Conservation (phyloP, 2,797 vertebrate genomes). For the Hafferia zeledoni region DNA sequence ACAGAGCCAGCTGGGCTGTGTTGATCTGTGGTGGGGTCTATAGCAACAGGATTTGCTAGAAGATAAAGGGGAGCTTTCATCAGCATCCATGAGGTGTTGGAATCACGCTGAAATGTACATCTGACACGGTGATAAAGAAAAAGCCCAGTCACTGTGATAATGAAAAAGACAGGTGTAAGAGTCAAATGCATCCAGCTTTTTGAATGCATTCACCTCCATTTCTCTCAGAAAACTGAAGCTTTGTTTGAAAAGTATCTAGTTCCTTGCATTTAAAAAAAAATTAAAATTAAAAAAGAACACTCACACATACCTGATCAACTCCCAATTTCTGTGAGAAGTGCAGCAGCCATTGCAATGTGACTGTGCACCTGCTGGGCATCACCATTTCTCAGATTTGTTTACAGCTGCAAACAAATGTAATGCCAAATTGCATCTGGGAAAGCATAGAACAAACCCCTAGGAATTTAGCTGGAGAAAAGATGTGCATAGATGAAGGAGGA, state of each 20-base stretch:
- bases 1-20: background rate
- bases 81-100: background rate
- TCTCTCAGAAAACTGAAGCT: background rate
- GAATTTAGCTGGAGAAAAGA: background rate
- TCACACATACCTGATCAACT: fast-evolving
- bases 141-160: background rate
- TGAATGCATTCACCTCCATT: background rate
- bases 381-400: background rate
- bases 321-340: background rate
- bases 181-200: background rate
- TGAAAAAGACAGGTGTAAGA: background rate
- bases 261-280: background rate
- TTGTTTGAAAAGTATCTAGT: background rate
- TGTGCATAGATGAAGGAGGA: background rate
- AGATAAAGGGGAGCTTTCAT: background rate
- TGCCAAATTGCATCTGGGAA: background rate
- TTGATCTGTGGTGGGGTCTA: background rate
- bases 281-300: background rate
- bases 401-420: background rate
- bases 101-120: background rate
- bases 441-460: background rate
- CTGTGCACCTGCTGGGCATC: background rate
- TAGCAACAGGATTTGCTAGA: background rate
- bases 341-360: background rate
- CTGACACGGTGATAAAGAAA: background rate